A percentile compares a stretch with the other conserved stretches of the same genome.
Conservation (phyloP, 1,140 invertebrate genomes). For the Drosophila watanabei region DNA sequence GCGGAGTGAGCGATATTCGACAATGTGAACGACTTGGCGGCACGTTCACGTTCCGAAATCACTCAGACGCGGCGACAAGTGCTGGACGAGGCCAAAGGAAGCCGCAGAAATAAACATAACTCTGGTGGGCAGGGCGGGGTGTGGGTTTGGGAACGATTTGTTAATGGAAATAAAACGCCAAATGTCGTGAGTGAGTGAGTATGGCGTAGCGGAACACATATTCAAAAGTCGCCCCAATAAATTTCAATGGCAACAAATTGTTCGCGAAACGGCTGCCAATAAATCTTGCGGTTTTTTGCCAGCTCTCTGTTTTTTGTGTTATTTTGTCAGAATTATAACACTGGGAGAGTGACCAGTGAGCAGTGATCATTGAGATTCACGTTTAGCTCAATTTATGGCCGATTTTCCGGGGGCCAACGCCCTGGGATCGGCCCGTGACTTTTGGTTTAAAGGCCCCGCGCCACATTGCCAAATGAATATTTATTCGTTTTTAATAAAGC, state of each 20-base stretch:
- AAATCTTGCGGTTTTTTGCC: slow-evolving; percentile 53
- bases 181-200: slow-evolving; percentile 33
- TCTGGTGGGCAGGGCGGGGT: neutral
- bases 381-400: slow-evolving; percentile 33
- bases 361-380: slow-evolving; percentile 27
- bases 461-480: slow-evolving; percentile 27
- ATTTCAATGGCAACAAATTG: slow-evolving; percentile 68
- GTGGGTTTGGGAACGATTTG: slow-evolving; percentile 26
- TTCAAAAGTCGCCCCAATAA: slow-evolving; percentile 42
- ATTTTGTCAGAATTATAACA: slow-evolving; percentile 40
- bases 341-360: slow-evolving; percentile 30
- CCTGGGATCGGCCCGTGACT: slow-evolving; percentile 14
- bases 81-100: slow-evolving; percentile 45
- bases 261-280: slow-evolving; percentile 45
- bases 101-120: slow-evolving; percentile 25
- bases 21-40: slow-evolving; percentile 55
- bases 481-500: slow-evolving; percentile 45
- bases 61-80: slow-evolving; percentile 52
- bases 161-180: slow-evolving; percentile 47
- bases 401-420: slow-evolving; percentile 25
- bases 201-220: slow-evolving; percentile 50
- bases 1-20: slow-evolving; percentile 10
- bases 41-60: slow-evolving; percentile 44
- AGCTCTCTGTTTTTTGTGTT: neutral
- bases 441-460: slow-evolving; percentile 8